Base-by-base conservation (phyloP, 2,888 invertebrate genomes). In the Netelia virgata region DNA sequence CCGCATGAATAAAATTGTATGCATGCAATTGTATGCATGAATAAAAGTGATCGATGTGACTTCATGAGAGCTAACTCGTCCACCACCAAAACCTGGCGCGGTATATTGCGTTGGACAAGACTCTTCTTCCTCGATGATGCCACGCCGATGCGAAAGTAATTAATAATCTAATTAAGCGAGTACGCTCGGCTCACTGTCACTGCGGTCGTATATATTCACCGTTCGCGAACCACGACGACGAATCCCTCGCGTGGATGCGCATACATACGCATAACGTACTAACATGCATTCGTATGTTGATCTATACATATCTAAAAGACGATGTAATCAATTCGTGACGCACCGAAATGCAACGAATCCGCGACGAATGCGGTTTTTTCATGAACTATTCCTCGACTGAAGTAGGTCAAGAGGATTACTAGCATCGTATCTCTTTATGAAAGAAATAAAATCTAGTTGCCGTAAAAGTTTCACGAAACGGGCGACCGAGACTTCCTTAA, bases 351-450 rank as follows among this genome's bases (percentile, higher is more conserved):
- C 55, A 68, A 80, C 55, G 76, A 64, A 84, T 84, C 72, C 72
- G 36, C 61, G 61, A 55, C 20, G 36, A 36, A 36, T 36, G 36
- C 36, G 6, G 36, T 59, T 61, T 75, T 72, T 16, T 50, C 16
- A 47, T 18, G 75, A 50, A 41, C 55, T 16, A 61, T 61, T 50
- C 57, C 43, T 20, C 18, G 41, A 66, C 50, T 50, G 10, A 47
- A 80, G 57, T 83, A 68, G 75, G 66, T 72, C 80, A 83, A 72
- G 76, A 63, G 53, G 57, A 76, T 80, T 80, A 76, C 76, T 57
- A 76, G 68, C 18, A 20, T 55, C 43, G 64, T 61, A 68, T 41
- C 41, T 36, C 55, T 36, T 3, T 43, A 43, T 3, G 18, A 66
- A 41, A 55, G 16, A 28, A 64, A 16, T 1, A 57, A 73, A 57